Base-by-base conservation (phyloP, 2,797 vertebrate genomes). In the Pseudochromis fuscus region DNA sequence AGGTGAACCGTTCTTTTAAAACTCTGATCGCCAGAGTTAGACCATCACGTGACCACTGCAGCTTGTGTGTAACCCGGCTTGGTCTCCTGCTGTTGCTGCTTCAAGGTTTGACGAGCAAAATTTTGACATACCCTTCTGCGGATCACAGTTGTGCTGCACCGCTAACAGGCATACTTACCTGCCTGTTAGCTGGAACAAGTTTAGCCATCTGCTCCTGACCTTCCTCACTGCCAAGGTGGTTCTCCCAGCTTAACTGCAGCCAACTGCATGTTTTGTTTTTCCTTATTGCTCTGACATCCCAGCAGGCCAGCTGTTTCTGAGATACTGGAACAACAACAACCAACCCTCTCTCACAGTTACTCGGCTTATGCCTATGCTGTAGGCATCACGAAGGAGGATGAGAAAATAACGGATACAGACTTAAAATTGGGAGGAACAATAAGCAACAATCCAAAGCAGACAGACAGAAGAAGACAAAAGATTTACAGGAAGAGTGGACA, bases 141-240 rank as follows among this genome's bases (percentile, higher is more conserved):
- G 12, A 56, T 37, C 33, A n/a, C 51, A 35, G 37, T 19, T 59
- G 49, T 33, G 55, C 40, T 33, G 52, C 59, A 57, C 5, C 21
- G 55, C 50, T 42, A 35, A 44, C 24, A 1, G 21, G 53, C 69
- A 3, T 37, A 65, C 67, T 35, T 56, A 67, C 23, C 63, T n/a
- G 56, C 42, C 19, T 52, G 40, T 75, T 48, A 3, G 40, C 53
- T 42, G 38, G 21, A 55, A 56, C 24, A 59, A 23, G 44, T 63
- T 58, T 15, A 61, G 37, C 59, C 46, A 37, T 61, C 55, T 63
- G 51, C 33, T 48, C 58, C 63, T 71, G 72, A 82, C 77, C 84
- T 77, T 82, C 44, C 49, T 52, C 13, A 1, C 31, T 58, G 53
- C 40, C 67, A 67, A 82, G 57, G 76, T 75, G 59, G 68, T 76